phyloP scores from a whole-genome alignment of 2,888 invertebrate species.

The Sussaba pulchella region DNA sequence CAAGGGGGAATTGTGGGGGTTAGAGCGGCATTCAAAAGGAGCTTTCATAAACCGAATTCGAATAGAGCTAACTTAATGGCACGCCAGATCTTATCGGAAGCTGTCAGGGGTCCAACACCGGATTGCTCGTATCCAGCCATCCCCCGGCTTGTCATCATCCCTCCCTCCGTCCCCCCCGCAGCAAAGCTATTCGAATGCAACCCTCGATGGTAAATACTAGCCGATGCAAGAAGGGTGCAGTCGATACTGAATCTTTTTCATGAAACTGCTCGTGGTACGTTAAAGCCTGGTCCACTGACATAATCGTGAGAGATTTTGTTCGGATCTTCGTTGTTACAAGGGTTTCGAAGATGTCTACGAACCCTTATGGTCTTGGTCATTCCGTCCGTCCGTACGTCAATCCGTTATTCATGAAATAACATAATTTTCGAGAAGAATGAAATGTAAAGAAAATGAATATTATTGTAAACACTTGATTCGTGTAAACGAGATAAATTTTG shows the following conservation, averaged over 20 bases:
- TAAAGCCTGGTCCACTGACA: not conserved
- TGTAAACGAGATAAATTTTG: no score
- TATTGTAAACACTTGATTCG: no score
- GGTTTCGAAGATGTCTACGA: no score
- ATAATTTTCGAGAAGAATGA: not conserved
- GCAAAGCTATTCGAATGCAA: slow-evolving; percentile 55
- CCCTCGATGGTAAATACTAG: slow-evolving; percentile 46
- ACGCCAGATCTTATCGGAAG: slow-evolving; percentile 79
- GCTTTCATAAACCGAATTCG: slow-evolving; percentile 78
- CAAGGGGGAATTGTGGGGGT: slow-evolving; percentile 68
- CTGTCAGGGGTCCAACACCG: slow-evolving; percentile 77
- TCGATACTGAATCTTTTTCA: slow-evolving; percentile 33
- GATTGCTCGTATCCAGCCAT: slow-evolving; percentile 80
- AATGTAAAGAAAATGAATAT: no score
- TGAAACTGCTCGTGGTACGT: not conserved
- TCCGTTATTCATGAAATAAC: no score
- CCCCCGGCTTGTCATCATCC: slow-evolving; percentile 64
- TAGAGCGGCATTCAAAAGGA: slow-evolving; percentile 66
- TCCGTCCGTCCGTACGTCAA: no score
- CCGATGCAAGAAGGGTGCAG: slow-evolving; percentile 54
- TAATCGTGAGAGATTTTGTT: not conserved
- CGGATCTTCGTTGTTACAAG: no score
- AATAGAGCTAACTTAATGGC: slow-evolving; percentile 75
- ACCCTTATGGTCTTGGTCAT: no score
- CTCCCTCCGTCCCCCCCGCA: slow-evolving; percentile 34